A percentile compares a stretch with the other conserved stretches of the same genome.
Evolutionary conservation across 1,140 invertebrate genomes (phyloP).

Genomic region (Papilio dardanus): DNA sequence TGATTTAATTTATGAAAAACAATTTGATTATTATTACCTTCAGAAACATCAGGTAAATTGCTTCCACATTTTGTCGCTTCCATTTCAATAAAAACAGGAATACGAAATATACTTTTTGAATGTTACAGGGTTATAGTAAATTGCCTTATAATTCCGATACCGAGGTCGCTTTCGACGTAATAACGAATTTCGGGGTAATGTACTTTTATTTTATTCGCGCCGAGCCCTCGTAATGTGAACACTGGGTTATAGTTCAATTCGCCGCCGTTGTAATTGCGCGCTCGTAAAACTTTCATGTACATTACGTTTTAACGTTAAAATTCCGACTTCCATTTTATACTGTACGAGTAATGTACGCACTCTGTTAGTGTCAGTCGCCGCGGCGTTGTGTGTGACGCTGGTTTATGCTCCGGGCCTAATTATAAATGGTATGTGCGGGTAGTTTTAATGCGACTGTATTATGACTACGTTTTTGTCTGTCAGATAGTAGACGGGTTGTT

Average conservation of each 20-base stretch:
- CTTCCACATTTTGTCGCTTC: background rate
- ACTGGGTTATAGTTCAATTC: slow-evolving; percentile 46
- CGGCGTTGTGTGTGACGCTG: slow-evolving; percentile 25
- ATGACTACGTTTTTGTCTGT: slow-evolving; percentile 33
- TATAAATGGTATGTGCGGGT: slow-evolving; percentile 33
- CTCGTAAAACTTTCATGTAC: slow-evolving; percentile 45
- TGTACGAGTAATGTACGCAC: slow-evolving; percentile 31
- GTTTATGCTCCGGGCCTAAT: slow-evolving; percentile 33
- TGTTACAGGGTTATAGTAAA: slow-evolving; percentile 17
- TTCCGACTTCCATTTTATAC: slow-evolving; percentile 30
- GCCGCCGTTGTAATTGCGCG: slow-evolving; percentile 40
- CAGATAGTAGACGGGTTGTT: slow-evolving; percentile 26
- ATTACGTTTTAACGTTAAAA: slow-evolving; percentile 35
- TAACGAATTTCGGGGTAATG: slow-evolving; percentile 35
- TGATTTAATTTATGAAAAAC: background rate
- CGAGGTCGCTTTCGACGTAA: slow-evolving; percentile 26
- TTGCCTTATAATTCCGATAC: slow-evolving; percentile 31
- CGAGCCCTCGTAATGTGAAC: slow-evolving; percentile 44
- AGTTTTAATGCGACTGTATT: slow-evolving; percentile 34
- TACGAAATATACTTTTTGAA: slow-evolving; percentile 16
- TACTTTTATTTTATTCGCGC: slow-evolving; percentile 42
- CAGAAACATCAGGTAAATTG: slow-evolving; percentile 1
- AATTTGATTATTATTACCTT: background rate
- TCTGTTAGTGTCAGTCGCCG: slow-evolving; percentile 33
- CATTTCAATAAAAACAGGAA: slow-evolving; percentile 2